These are phyloP conservation scores for Pseudochaenichthys georgianus DNA, from an alignment of 2,797 vertebrate species.

Conservation along the genomic window DNA sequence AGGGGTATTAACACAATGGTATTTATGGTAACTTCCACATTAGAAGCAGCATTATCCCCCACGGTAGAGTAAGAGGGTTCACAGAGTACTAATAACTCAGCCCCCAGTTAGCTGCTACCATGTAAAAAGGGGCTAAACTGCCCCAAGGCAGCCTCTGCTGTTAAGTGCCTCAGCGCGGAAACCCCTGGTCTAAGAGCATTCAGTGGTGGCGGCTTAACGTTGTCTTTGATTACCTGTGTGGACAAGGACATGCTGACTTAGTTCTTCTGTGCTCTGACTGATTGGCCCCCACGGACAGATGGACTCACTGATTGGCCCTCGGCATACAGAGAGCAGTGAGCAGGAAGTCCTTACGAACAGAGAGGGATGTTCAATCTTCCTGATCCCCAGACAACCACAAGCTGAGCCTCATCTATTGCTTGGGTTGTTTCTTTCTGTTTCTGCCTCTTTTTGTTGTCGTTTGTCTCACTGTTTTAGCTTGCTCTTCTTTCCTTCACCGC, in stretches of 20 bases:
- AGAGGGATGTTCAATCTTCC: slow-evolving; percentile 65
- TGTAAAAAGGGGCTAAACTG: slow-evolving; percentile 24
- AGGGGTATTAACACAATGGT: slow-evolving; percentile 9
- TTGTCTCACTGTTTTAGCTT: slow-evolving; percentile 34
- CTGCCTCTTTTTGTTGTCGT: slow-evolving; percentile 40
- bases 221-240: slow-evolving; percentile 73
- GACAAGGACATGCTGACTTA: slow-evolving; percentile 74
- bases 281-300: slow-evolving; percentile 73
- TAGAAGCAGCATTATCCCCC: slow-evolving; percentile 1
- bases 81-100: slow-evolving; percentile 23
- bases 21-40: slow-evolving; percentile 5
- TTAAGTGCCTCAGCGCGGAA: slow-evolving; percentile 6
- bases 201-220: slow-evolving; percentile 43
- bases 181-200: slow-evolving; percentile 44
- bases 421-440: slow-evolving; percentile 8
- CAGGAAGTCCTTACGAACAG: slow-evolving; percentile 69
- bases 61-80: slow-evolving; percentile 21
- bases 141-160: slow-evolving; percentile 12
- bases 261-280: slow-evolving; percentile 64
- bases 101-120: background rate
- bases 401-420: slow-evolving; percentile 56
- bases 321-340: slow-evolving; percentile 43
- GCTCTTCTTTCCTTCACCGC: slow-evolving; percentile 9
- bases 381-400: slow-evolving; percentile 64
- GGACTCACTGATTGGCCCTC: slow-evolving; percentile 67